Evolutionary conservation across 2,113 vertebrate genomes (phyloP).

Genomic region (Cebidichthys violaceus): DNA sequence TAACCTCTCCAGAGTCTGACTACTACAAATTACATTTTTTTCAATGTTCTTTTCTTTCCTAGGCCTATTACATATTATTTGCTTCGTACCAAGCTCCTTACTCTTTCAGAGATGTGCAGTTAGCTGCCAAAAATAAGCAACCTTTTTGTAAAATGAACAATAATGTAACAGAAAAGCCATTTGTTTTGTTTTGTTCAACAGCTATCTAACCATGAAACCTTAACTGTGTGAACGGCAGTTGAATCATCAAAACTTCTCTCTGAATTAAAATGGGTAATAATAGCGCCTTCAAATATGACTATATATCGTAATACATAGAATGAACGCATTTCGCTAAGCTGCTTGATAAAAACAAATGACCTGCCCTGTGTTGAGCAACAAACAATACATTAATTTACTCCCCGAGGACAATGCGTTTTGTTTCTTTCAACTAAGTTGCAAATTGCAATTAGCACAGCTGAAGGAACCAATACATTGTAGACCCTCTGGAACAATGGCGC

Average conservation of each 20-base stretch:
- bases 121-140: neutral
- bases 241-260: slow-evolving; percentile 27
- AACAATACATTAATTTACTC: slow-evolving; percentile 61
- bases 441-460: slow-evolving; percentile 63
- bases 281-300: slow-evolving; percentile 40
- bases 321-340: slow-evolving; percentile 37
- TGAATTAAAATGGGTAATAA: slow-evolving; percentile 45
- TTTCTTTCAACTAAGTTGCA: slow-evolving; percentile 56
- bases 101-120: slow-evolving; percentile 5
- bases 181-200: neutral
- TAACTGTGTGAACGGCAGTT: slow-evolving; percentile 16
- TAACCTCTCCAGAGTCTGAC: slow-evolving; percentile 2
- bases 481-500: slow-evolving; percentile 45
- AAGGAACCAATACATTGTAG: slow-evolving; percentile 57
- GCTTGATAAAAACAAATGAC: slow-evolving; percentile 63
- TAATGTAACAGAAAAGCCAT: slow-evolving; percentile 6
- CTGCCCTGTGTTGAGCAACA: slow-evolving; percentile 49
- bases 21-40: neutral
- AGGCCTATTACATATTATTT: neutral
- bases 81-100: neutral
- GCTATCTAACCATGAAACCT: neutral
- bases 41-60: neutral
- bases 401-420: slow-evolving; percentile 32
- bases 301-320: slow-evolving; percentile 20
- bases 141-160: neutral